Percentiles rank a stretch among this genome's conserved stretches.
phyloP scores from a whole-genome alignment of 2,113 vertebrate species.

The Oplegnathus fasciatus region DNA sequence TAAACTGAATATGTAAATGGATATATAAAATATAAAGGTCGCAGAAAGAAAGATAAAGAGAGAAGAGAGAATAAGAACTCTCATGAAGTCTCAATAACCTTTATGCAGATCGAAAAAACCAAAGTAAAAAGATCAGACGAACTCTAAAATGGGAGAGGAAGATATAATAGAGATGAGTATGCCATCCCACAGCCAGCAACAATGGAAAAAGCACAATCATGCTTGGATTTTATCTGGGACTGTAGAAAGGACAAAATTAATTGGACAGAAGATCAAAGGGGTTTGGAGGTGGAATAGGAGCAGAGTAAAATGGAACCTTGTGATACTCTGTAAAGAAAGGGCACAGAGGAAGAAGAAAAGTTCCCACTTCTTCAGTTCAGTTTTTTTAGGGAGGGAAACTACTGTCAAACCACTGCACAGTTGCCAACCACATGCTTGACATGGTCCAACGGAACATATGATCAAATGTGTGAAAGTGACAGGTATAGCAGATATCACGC shows the following conservation, averaged over 20 bases:
- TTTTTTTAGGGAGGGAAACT: conserved; percentile 3
- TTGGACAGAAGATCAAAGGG: conserved; percentile 65
- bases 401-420: neutral
- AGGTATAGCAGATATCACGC: neutral
- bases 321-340: conserved; percentile 14
- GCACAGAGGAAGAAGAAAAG: neutral
- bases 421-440: neutral
- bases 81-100: conserved; percentile 10
- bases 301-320: conserved; percentile 33
- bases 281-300: conserved; percentile 44
- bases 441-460: neutral
- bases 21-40: conserved; percentile 9
- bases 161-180: conserved; percentile 31
- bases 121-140: conserved; percentile 46
- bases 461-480: neutral
- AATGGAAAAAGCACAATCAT: conserved; percentile 24
- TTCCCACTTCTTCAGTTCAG: neutral
- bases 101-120: conserved; percentile 40
- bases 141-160: conserved; percentile 22
- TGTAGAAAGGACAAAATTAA: conserved; percentile 60
- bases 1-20: neutral
- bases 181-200: conserved; percentile 19
- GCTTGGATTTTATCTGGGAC: conserved; percentile 33
- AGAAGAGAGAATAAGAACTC: conserved; percentile 2
- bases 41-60: neutral